Conservation (phyloP, 2,113 vertebrate species). For the Tautogolabrus adspersus region DNA sequence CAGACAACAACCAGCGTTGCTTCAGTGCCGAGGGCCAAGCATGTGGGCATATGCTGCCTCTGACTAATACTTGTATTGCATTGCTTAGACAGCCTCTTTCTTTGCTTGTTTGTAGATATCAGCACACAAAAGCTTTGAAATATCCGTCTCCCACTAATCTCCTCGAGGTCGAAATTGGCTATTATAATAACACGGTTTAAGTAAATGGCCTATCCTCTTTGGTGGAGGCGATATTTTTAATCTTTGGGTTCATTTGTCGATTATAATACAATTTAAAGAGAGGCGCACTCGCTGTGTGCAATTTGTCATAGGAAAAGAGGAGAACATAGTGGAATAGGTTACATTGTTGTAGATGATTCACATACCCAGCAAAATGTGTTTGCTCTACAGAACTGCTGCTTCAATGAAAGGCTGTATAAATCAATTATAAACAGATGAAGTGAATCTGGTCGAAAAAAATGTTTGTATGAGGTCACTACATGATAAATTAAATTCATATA, state of each 20-base stretch:
- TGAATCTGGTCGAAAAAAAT: not conserved
- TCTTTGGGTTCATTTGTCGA: conserved; percentile 53
- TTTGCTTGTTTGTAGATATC: conserved; percentile 67
- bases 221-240: conserved; percentile 76
- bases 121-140: conserved; percentile 61
- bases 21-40: conserved; percentile 57
- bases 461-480: not conserved
- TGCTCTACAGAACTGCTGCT: not conserved
- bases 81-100: conserved; percentile 65
- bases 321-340: not conserved
- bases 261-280: conserved; percentile 37
- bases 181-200: conserved; percentile 88
- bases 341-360: conserved; percentile 13
- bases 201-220: conserved; percentile 82
- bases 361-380: conserved; percentile 2
- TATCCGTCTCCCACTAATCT: conserved; percentile 76
- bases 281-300: not conserved
- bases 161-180: conserved; percentile 72
- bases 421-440: conserved; percentile 8
- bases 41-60: conserved; percentile 57
- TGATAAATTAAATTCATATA: not conserved
- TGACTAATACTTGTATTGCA: conserved; percentile 71
- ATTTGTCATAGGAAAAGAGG: not conserved
- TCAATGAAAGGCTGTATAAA: conserved; percentile 2
- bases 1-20: conserved; percentile 69